Conservation (phyloP, 2,797 vertebrate species). For the Eulemur coronatus region DNA sequence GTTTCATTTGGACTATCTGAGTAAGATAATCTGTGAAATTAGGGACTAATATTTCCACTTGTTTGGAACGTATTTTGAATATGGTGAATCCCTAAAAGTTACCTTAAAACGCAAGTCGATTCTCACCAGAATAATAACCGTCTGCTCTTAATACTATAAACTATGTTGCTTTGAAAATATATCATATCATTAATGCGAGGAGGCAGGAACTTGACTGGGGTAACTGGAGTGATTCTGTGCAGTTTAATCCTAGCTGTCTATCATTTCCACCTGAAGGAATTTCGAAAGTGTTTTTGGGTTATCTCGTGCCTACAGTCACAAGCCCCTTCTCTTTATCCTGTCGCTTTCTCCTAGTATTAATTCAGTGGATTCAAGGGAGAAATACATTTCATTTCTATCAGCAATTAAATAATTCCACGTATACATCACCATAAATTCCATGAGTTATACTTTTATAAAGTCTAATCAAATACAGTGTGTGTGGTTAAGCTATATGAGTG, state of each 20-base stretch:
- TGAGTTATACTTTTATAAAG: background rate
- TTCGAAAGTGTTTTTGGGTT: background rate
- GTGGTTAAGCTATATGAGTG: background rate
- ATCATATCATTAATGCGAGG: background rate
- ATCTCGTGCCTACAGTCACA: background rate
- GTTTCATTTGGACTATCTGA: background rate
- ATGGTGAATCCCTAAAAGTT: background rate
- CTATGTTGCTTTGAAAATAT: background rate
- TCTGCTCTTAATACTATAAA: background rate
- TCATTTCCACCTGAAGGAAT: background rate
- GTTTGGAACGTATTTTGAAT: background rate
- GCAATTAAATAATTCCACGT: background rate
- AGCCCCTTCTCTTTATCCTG: background rate
- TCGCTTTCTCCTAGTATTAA: background rate
- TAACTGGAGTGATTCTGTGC: background rate
- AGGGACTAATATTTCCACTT: background rate
- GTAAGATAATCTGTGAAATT: background rate
- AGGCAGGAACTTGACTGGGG: background rate
- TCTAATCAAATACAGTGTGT: background rate
- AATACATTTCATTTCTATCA: background rate
- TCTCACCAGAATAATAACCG: background rate
- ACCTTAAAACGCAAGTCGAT: background rate
- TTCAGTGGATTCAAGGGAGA: background rate
- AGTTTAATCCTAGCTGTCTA: background rate
- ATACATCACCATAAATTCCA: background rate